These are phyloP conservation scores for Arctia plantaginis DNA, from an alignment of 2,888 invertebrate genomes.

Conservation along the genomic window DNA sequence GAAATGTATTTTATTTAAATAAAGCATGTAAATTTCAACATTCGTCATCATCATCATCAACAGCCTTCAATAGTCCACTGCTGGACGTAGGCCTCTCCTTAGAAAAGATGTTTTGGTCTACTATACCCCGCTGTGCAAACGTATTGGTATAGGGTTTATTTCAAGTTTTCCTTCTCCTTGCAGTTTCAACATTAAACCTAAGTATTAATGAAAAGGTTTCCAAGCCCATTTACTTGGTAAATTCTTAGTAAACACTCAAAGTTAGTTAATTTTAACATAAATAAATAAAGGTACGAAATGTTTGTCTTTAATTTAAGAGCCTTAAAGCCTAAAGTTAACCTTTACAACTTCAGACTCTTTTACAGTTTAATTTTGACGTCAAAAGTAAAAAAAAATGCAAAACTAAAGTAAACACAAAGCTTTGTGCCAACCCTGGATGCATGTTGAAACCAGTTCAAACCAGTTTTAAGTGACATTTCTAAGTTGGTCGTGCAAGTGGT, in stretches of 20 bases:
- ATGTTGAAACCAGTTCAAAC: conserved; percentile 54
- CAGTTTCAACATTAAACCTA: too few species aligned
- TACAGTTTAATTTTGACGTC: neutral
- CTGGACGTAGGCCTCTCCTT: too few species aligned
- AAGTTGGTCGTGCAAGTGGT: conserved; percentile 46
- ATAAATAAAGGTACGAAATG: neutral
- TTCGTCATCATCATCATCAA: too few species aligned
- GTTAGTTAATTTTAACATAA: neutral
- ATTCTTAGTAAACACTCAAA: neutral
- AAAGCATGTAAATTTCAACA: too few species aligned
- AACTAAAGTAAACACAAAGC: neutral
- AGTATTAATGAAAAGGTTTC: too few species aligned
- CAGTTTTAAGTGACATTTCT: conserved; percentile 58
- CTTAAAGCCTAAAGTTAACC: neutral
- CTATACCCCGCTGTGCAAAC: too few species aligned
- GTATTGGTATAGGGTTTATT: too few species aligned
- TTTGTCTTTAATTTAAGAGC: neutral
- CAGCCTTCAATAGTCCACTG: too few species aligned
- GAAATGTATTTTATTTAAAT: too few species aligned
- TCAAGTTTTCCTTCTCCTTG: too few species aligned
- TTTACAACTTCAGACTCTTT: neutral
- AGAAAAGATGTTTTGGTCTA: too few species aligned
- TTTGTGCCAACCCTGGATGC: conserved; percentile 44
- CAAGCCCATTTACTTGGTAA: neutral
- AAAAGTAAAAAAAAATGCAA: neutral